Base-by-base conservation (phyloP, 2,888 invertebrate species). In the Nemotelus nigrinus region DNA sequence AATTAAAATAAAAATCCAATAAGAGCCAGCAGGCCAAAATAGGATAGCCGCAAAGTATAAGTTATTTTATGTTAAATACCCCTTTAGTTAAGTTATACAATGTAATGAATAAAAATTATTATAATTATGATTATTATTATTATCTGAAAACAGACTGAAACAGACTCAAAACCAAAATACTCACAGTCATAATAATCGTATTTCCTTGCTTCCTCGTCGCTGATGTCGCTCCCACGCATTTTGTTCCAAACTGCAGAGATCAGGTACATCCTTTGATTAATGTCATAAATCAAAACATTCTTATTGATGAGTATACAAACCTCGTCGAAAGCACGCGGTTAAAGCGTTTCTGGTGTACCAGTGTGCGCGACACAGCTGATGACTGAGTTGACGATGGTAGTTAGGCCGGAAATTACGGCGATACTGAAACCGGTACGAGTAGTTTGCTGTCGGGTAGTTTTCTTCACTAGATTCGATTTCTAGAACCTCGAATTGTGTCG, bases 141-240 rank as follows among this genome's bases (percentile, higher is more conserved):
- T n/a, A 25, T 25, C 25, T 25, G 25, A 25, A 25, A 25, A 25
- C 25, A 25, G 25, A 25, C 25, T 1, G 25, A 25, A 25, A 25
- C 25, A 7, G 50, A 5, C 50, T 50, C 8, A 63, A 43, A 43
- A 10, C 57, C 53, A 6, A 7, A 41, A n/a, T 68, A 78, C 78
- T 78, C 60, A 78, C 78, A 78, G 63, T 78, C 78, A 76, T 78
- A 78, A 48, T 76, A 78, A 57, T 78, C 78, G 45, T 78, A 78
- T 53, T 76, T 78, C 25, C 50, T 53, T 8, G 64, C 68, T 45
- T 76, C 78, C n/a, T 71, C 72, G 48, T 58, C 71, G 48, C 70
- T 70, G 50, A 8, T 57, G 3, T 71, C 78, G 68, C 76, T 78
- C 25, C 76, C 78, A 44, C 76, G 70, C 78, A 78, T 78, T 63